Conservation (phyloP, 2,888 invertebrate species). For the Mylabris sibirica region DNA sequence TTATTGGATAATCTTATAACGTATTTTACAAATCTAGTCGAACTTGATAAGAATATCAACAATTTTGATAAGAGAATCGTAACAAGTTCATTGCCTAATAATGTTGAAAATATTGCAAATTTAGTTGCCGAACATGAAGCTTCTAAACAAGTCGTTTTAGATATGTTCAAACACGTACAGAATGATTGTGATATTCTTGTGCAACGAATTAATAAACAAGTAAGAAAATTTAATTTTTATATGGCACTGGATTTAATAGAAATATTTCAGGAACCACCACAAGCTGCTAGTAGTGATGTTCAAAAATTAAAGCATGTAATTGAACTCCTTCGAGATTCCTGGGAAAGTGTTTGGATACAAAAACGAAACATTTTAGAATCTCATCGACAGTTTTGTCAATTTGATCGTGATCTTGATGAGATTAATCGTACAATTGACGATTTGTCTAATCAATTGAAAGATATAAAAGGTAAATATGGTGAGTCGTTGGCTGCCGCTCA, state of each 20-base stretch:
- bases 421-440: constrained; percentile 77
- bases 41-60: constrained; percentile 70
- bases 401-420: constrained; percentile 73
- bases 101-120: constrained; percentile 64
- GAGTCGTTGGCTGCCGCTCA: constrained; percentile 76
- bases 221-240: constrained; percentile 46
- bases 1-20: constrained; percentile 71
- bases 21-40: constrained; percentile 72
- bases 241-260: not conserved
- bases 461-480: constrained; percentile 73
- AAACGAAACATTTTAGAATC: constrained; percentile 70
- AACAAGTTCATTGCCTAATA: constrained; percentile 58
- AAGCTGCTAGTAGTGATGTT: constrained; percentile 73
- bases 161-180: constrained; percentile 71
- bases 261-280: constrained; percentile 67
- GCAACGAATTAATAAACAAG: constrained; percentile 71
- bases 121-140: constrained; percentile 71
- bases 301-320: constrained; percentile 71
- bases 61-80: constrained; percentile 63
- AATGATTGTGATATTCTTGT: constrained; percentile 75
- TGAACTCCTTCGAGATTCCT: constrained; percentile 68
- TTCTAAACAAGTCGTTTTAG: constrained; percentile 69
- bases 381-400: constrained; percentile 70
- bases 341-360: constrained; percentile 70
- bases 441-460: constrained; percentile 69